Percentiles rank a stretch among this genome's conserved stretches.
These are phyloP conservation scores for Ephialtes manifestator DNA, from an alignment of 2,888 invertebrate genomes.

Conservation along the genomic window DNA sequence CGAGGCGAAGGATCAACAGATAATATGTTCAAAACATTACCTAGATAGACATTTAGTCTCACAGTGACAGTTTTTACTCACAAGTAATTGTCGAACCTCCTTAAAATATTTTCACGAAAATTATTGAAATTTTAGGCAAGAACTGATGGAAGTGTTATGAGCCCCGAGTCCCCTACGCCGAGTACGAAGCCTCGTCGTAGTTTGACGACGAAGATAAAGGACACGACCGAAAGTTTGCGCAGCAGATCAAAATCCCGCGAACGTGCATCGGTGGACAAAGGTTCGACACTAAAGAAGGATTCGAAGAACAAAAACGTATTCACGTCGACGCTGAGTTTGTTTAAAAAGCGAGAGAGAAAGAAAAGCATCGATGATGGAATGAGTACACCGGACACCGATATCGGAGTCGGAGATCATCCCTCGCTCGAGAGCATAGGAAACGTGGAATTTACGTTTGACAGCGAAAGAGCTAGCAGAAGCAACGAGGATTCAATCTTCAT, in stretches of 20 bases:
- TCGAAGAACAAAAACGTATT: constrained; percentile 84
- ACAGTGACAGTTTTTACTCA: too few relatives aligned
- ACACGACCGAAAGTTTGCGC: constrained; percentile 85
- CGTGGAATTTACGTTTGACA: constrained; percentile 81
- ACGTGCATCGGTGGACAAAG: constrained; percentile 77
- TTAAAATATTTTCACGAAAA: neutral
- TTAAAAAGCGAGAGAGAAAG: constrained; percentile 83
- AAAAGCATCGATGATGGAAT: constrained; percentile 81
- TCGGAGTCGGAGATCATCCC: constrained; percentile 58
- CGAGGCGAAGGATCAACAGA: too few relatives aligned
- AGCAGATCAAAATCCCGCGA: constrained; percentile 85
- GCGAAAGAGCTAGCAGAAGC: constrained; percentile 72
- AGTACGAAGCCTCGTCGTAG: constrained; percentile 82
- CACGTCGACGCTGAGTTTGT: constrained; percentile 84
- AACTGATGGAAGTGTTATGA: constrained; percentile 81
- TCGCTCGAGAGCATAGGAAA: constrained; percentile 80
- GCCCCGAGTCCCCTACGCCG: constrained; percentile 84
- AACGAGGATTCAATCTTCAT: constrained; percentile 73
- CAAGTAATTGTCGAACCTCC: neutral
- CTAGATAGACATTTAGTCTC: too few relatives aligned
- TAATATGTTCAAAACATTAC: too few relatives aligned
- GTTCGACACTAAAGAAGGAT: constrained; percentile 79
- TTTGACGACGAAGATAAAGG: constrained; percentile 83
- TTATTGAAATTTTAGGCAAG: constrained; percentile 75
- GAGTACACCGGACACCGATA: constrained; percentile 68